Conservation (phyloP, 2,113 vertebrate genomes). For the Naja naja region DNA sequence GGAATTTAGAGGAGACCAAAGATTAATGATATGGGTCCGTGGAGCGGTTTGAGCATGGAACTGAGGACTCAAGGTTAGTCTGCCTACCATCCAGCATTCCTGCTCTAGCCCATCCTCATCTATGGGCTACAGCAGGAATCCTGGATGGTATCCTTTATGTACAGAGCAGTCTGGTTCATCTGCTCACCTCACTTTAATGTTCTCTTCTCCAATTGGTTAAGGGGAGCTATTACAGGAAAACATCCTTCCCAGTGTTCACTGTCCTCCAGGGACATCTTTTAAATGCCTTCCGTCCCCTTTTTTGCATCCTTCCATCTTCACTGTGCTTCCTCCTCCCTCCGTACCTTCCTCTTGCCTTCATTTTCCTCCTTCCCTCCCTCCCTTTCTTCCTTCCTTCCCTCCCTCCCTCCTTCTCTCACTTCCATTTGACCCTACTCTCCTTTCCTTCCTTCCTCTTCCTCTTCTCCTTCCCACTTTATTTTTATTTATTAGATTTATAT, state of each 20-base stretch:
- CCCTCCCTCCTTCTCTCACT: not conserved
- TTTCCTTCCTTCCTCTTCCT: too few species aligned
- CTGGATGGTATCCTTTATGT: not conserved
- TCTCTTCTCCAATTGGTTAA: not conserved
- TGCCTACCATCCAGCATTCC: not conserved
- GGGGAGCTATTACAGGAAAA: not conserved
- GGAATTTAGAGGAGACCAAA: not conserved
- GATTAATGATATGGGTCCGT: not conserved
- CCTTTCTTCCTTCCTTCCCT: too few species aligned
- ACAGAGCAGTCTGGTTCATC: not conserved
- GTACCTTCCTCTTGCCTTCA: not conserved
- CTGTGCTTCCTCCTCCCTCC: not conserved
- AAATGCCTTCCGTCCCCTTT: not conserved
- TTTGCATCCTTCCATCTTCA: not conserved
- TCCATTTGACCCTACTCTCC: too few species aligned
- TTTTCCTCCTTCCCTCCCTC: not conserved
- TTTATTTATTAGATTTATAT: too few species aligned
- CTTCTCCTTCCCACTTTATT: too few species aligned
- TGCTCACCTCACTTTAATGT: not conserved
- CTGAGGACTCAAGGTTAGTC: not conserved
- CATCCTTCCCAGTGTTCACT: not conserved
- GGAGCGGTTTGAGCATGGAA: not conserved
- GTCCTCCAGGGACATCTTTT: not conserved
- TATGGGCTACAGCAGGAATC: not conserved
- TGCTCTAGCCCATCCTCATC: too few species aligned